phyloP scores from a whole-genome alignment of 2,797 vertebrate genomes.

The Darevskia nairensis region DNA sequence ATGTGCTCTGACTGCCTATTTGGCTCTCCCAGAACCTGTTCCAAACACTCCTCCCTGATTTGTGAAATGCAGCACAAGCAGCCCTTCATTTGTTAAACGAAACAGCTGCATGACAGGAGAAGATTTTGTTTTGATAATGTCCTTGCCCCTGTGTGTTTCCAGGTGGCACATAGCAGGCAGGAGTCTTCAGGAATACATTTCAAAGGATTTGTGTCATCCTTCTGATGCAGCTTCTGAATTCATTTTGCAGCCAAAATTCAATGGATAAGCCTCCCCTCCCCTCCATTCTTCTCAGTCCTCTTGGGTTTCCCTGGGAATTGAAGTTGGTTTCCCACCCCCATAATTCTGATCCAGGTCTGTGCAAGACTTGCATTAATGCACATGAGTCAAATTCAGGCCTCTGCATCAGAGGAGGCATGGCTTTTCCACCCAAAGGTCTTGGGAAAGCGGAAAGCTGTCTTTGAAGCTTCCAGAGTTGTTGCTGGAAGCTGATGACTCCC shows the following conservation, averaged over 20 bases:
- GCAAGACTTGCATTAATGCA: background rate
- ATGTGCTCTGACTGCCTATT: background rate
- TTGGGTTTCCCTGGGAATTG: background rate
- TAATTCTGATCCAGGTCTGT: background rate
- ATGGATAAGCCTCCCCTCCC: background rate
- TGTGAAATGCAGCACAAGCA: background rate
- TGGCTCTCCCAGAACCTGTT: background rate
- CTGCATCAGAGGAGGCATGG: background rate
- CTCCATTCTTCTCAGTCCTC: background rate
- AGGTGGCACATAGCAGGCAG: background rate
- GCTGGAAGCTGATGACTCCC: background rate
- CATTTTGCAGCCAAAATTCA: background rate
- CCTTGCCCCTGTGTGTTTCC: background rate
- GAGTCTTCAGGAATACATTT: background rate
- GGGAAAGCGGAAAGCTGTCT: background rate
- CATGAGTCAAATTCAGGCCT: background rate
- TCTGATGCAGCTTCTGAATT: background rate
- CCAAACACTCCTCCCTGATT: background rate
- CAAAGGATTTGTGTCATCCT: background rate
- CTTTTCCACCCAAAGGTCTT: slow-evolving; percentile 9
- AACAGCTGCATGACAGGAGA: background rate
- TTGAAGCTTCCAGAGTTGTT: background rate
- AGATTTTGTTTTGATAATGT: background rate
- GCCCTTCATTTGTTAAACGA: background rate
- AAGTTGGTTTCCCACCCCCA: background rate